These are phyloP conservation scores for Globia sparganii DNA, from an alignment of 2,888 invertebrate genomes.

Conservation along the genomic window DNA sequence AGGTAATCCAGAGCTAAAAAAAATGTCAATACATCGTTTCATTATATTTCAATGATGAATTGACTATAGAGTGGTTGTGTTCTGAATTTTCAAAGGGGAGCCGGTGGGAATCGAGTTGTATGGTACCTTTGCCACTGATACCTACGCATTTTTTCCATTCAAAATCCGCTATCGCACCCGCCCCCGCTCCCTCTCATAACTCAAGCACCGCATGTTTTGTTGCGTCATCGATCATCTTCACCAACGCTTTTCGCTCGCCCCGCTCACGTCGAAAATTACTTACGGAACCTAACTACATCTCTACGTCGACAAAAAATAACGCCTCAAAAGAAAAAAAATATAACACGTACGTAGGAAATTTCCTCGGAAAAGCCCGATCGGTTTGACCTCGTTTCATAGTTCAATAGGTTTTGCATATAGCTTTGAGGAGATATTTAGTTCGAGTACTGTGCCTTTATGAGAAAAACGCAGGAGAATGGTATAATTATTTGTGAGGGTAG, in stretches of 20 bases:
- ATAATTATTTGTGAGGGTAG: constrained; percentile 44
- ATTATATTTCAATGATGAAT: no score
- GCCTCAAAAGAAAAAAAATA: constrained; percentile 59
- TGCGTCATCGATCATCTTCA: constrained; percentile 87
- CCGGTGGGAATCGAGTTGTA: no score
- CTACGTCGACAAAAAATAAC: constrained; percentile 72
- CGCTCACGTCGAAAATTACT: constrained; percentile 85
- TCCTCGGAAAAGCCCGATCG: constrained; percentile 54
- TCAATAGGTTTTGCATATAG: constrained; percentile 63
- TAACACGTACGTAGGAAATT: constrained; percentile 58
- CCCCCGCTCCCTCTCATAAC: constrained; percentile 57
- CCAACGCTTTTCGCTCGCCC: constrained; percentile 75
- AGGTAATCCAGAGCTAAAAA: no score
- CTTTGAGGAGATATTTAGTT: constrained; percentile 55
- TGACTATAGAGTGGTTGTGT: no score
- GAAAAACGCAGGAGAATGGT: constrained; percentile 35
- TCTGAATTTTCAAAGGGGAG: no score
- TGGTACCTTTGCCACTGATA: no score
- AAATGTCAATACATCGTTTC: no score
- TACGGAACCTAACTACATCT: constrained; percentile 79
- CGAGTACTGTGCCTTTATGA: constrained; percentile 46
- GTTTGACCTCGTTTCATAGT: constrained; percentile 64
- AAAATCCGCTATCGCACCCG: not conserved
- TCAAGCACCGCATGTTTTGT: constrained; percentile 72
- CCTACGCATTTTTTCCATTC: not conserved